Evolutionary conservation across 2,113 vertebrate species (phyloP), one percentile per base, ranked within the genome.

Genomic region (Alligator sinensis): DNA sequence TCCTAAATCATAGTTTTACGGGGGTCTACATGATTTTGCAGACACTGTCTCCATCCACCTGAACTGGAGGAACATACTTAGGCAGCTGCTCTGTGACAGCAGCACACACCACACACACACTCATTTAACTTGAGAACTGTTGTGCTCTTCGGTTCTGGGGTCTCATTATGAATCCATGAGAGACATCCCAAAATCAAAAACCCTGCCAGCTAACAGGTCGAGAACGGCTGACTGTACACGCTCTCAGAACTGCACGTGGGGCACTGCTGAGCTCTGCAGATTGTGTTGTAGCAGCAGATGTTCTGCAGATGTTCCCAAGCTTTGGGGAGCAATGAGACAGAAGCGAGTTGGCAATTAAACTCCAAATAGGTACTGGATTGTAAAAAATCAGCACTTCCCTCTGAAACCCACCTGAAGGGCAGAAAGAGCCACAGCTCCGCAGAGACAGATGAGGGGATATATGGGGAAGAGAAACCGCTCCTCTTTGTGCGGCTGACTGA

Each of bases 391-490:
- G n/a, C 8, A 17, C 0, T 4, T 68, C 84, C 60, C 80, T 72
- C 74, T 80, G 6, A 82, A 87, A 92, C 93, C 85, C 90, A 99
- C 99, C 99, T 99, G 99, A 57, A 99, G 98, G 60, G 99, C 99
- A 81, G 99, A 99, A 59, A 99, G 99, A 15, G 99, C 99, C 82
- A 99, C 99, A 16, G 99, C 99, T 3, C 98, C 98, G 1, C 98
- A 98, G 85, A 99, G 99, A 77, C 99, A 99, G 97, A 99, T 99
- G 63, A 99, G 99, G 55, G 99, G 99, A 68, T 99, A 99, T 64
- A 99, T 98, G 70, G 99, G 99, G 92, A 99, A 99, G 60, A 99
- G 98, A 94, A 99, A 99, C 7, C 99, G 98, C 82, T 99, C 99
- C 66, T 99, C 99, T 96, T 99, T 99, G 96, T 99, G 99, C 90